Conservation (phyloP, 1,140 invertebrate species). For the Anoplophora glabripennis region DNA sequence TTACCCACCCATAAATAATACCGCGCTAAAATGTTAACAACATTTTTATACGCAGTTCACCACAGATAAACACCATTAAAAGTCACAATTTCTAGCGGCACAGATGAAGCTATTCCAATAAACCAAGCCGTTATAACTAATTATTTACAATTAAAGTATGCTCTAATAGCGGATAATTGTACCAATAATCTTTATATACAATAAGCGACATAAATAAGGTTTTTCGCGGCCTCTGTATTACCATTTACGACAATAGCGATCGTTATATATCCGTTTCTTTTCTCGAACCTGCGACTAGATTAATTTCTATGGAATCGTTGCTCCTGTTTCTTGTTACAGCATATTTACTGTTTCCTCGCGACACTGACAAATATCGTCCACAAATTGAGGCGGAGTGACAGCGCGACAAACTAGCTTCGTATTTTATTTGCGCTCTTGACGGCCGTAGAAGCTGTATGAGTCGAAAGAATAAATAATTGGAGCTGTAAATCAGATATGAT, state of each 20-base stretch:
- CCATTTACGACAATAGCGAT: conserved; percentile 2
- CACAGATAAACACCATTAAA: neutral
- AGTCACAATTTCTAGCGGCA: neutral
- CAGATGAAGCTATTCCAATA: conserved; percentile 20
- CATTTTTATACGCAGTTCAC: conserved; percentile 1
- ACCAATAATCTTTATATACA: conserved; percentile 16
- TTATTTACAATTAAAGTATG: conserved; percentile 16
- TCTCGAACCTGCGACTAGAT: conserved; percentile 14
- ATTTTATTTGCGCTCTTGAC: conserved; percentile 3
- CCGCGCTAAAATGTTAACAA: conserved; percentile 13
- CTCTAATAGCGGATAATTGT: conserved; percentile 17
- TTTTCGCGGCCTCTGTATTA: conserved; percentile 7
- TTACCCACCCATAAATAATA: conserved; percentile 7
- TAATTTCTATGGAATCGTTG: conserved; percentile 6
- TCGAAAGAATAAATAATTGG: too few relatives aligned
- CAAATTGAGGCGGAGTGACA: conserved; percentile 7
- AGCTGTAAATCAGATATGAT: too few relatives aligned
- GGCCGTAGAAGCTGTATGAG: too few relatives aligned
- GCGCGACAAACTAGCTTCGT: neutral
- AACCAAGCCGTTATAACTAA: conserved; percentile 15
- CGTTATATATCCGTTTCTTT: conserved; percentile 10
- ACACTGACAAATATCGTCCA: conserved; percentile 15
- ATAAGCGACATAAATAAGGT: conserved; percentile 12
- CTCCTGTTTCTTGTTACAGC: conserved; percentile 6
- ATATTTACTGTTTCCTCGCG: conserved; percentile 8